Conservation (phyloP, 2,888 invertebrate species). For the Ganaspis brasiliensis region DNA sequence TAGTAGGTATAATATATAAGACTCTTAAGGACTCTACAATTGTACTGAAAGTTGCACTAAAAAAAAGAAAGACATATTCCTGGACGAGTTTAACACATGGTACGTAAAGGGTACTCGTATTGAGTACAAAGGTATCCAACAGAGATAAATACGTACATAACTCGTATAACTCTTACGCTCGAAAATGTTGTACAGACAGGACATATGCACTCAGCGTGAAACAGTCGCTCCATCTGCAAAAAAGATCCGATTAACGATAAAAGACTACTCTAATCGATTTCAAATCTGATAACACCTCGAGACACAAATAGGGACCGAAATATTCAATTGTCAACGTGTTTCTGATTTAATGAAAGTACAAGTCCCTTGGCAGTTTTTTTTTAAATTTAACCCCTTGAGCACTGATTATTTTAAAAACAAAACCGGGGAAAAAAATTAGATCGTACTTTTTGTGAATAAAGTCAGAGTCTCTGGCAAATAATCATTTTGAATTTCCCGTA, state of each 20-base stretch:
- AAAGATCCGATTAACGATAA: slow-evolving; percentile 67
- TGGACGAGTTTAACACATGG: slow-evolving; percentile 74
- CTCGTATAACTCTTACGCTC: slow-evolving; percentile 73
- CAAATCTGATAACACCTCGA: slow-evolving; percentile 64
- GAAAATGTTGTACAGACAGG: slow-evolving; percentile 59
- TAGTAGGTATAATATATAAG: slow-evolving; percentile 23
- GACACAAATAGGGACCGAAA: slow-evolving; percentile 45
- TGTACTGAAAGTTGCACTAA: slow-evolving; percentile 46
- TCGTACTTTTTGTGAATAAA: too few relatives aligned
- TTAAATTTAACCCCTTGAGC: neutral
- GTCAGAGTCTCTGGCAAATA: too few relatives aligned
- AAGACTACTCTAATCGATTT: slow-evolving; percentile 64
- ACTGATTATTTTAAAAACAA: too few relatives aligned
- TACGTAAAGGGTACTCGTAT: slow-evolving; percentile 73
- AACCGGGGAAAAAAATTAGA: too few relatives aligned
- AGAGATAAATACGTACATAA: slow-evolving; percentile 77
- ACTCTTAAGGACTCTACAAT: slow-evolving; percentile 37
- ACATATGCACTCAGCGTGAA: slow-evolving; percentile 66
- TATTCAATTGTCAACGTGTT: slow-evolving; percentile 30
- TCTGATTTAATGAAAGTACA: slow-evolving; percentile 1
- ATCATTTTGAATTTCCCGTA: too few relatives aligned
- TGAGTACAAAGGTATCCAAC: slow-evolving; percentile 79
- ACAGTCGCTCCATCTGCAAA: slow-evolving; percentile 63
- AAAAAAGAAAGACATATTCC: slow-evolving; percentile 43
- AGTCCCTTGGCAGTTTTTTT: neutral